Conservation (phyloP, 1,140 invertebrate species). For the Drosophila parvula region DNA sequence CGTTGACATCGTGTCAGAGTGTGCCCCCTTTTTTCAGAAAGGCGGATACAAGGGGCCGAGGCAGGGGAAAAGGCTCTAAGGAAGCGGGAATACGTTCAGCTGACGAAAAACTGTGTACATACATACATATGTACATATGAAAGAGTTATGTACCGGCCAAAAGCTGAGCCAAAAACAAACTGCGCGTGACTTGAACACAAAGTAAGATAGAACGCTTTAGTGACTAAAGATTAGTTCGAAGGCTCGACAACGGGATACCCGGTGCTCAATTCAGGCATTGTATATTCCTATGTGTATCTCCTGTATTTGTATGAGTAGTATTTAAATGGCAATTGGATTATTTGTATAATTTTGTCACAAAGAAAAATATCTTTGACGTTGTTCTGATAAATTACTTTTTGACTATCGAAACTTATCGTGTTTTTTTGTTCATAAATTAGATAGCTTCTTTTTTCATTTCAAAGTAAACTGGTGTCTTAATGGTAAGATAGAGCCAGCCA, state of each 20-base stretch:
- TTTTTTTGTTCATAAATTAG: too few relatives aligned
- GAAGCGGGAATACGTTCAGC: conserved; percentile 29
- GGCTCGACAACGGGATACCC: conserved; percentile 4
- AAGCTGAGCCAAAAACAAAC: conserved; percentile 38
- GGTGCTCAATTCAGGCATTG: neutral
- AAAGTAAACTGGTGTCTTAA: too few relatives aligned
- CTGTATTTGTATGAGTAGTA: too few relatives aligned
- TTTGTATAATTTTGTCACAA: too few relatives aligned
- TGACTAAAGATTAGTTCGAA: neutral
- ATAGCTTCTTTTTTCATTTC: too few relatives aligned
- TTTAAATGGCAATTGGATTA: too few relatives aligned
- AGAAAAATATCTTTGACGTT: too few relatives aligned
- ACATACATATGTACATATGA: conserved; percentile 7
- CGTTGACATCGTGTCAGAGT: conserved; percentile 53
- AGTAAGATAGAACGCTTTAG: conserved; percentile 14
- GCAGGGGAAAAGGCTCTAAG: neutral
- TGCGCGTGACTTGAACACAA: conserved; percentile 65
- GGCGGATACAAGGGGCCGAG: conserved; percentile 1
- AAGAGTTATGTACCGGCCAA: conserved; percentile 58
- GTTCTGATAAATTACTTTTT: too few relatives aligned
- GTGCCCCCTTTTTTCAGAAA: conserved; percentile 22
- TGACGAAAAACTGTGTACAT: conserved; percentile 27
- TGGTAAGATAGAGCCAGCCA: too few relatives aligned
- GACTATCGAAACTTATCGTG: too few relatives aligned
- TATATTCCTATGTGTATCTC: too few relatives aligned